Evolutionary conservation across 2,113 vertebrate genomes (phyloP).

Genomic region (Xiphophorus couchianus): DNA sequence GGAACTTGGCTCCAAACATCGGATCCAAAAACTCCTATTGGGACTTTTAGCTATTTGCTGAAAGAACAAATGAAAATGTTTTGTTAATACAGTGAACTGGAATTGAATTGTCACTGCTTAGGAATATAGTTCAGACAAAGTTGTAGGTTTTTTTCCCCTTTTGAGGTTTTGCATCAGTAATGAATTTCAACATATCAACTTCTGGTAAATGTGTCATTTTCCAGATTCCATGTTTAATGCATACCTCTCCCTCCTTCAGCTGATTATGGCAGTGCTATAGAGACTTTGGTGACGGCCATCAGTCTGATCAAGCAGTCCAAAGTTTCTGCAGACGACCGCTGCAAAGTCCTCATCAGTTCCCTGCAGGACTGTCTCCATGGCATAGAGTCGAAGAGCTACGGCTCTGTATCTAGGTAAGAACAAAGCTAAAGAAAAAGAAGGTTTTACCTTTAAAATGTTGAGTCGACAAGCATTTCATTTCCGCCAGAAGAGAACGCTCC

Average conservation of each 20-base stretch:
- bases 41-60: no score
- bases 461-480: conserved; percentile 24
- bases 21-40: no score
- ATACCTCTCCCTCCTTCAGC: conserved; percentile 71
- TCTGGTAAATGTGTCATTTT: no score
- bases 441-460: not conserved
- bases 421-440: not conserved
- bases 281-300: conserved; percentile 98
- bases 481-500: conserved; percentile 94
- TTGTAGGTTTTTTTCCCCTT: no score
- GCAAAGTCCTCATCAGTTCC: conserved; percentile 99
- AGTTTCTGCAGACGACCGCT: conserved; percentile 97
- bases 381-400: conserved; percentile 98
- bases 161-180: no score
- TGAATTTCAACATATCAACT: no score
- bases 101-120: no score
- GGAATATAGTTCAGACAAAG: no score
- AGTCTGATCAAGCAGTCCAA: conserved; percentile 99
- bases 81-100: no score
- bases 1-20: no score
- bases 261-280: conserved; percentile 98
- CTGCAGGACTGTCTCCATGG: conserved; percentile 98
- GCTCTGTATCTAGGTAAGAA: conserved; percentile 88
- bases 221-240: not conserved
- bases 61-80: no score